Evolutionary conservation across 2,113 vertebrate species (phyloP), one percentile per base, ranked within the genome.

Genomic region (Tragelaphus strepsiceros): DNA sequence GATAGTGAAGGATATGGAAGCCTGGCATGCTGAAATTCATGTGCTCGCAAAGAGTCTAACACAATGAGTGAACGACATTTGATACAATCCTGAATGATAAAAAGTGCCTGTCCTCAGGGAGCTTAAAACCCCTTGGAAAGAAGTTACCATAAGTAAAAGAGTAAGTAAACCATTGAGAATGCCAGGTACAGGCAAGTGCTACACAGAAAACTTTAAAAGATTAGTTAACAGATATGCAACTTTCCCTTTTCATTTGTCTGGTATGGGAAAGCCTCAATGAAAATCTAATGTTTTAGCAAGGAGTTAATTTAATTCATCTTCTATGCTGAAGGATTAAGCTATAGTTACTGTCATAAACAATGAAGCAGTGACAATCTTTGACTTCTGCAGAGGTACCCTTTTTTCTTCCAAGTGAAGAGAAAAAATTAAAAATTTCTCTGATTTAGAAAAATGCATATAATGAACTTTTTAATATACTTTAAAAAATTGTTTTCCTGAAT

Each of bases 11-110:
- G 67, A 39, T 39, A 71, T n/a, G n/a, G 21, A 71, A 39, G n/a
- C 19, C 67, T 71, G n/a, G 35, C n/a, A 12, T 24, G 10, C 67
- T 74, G 67, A 39, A 74, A 35, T 39, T 39, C 19, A 39, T 3
- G 67, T 39, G 10, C 5, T 39, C 5, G 1, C 35, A 74, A 35
- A 21, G 19, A 74, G 10, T 39, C 0, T 0, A 74, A 39, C 10
- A 39, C 0, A 0, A 74, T 78, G 67, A 74, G 58, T 78, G 21
- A 74, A 13, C 0, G 5, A 24, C 67, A 22, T n/a, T 54, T 81
- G 53, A 53, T 56, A 54, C 2, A 71, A 12, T 81, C 56, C 82
- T 6, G 14, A 81, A 74, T 49, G n/a, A 24, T 35, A 3, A 30
- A 39, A 56, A 30, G 22, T 90, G 7, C n/a, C 28, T 51, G 13